Percentiles rank a stretch among this genome's conserved stretches.
Evolutionary conservation across 2,797 vertebrate genomes (phyloP).

Genomic region (Loriculus beryllinus): DNA sequence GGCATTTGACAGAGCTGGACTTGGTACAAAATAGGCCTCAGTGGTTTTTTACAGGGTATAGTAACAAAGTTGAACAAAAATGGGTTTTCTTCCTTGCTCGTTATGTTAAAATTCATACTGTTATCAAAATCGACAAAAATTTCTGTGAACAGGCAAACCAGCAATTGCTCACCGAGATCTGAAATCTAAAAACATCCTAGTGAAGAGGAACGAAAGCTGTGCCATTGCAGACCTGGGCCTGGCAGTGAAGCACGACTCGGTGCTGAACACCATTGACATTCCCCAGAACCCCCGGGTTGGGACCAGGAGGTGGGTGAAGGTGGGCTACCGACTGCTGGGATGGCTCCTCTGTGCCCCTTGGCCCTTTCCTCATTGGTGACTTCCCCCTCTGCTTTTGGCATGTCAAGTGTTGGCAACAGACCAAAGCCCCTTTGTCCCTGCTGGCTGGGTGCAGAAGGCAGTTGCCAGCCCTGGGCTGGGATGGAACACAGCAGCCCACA

Average conservation of each 20-base stretch:
- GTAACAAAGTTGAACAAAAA: not conserved
- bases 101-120: fast-evolving
- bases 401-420: fast-evolving
- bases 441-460: fast-evolving
- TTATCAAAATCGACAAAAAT: fast-evolving
- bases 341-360: fast-evolving
- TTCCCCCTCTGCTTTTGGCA: fast-evolving
- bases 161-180: conserved; percentile 96
- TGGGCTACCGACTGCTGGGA: fast-evolving
- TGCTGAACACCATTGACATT: conserved; percentile 89
- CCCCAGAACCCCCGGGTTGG: conserved; percentile 92
- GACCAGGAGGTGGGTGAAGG: conserved; percentile 84
- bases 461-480: not conserved
- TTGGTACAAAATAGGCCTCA: not conserved
- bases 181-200: conserved; percentile 96
- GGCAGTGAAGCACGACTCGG: conserved; percentile 93
- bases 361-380: fast-evolving
- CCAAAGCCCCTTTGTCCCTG: fast-evolving
- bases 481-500: fast-evolving
- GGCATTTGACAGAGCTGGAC: not conserved
- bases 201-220: conserved; percentile 92
- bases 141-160: conserved; percentile 84
- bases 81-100: fast-evolving
- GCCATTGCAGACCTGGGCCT: conserved; percentile 94
- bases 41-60: fast-evolving